Evolutionary conservation across 2,113 vertebrate species (phyloP), one percentile per base, ranked within the genome.

Genomic region (Oncorhynchus clarkii): DNA sequence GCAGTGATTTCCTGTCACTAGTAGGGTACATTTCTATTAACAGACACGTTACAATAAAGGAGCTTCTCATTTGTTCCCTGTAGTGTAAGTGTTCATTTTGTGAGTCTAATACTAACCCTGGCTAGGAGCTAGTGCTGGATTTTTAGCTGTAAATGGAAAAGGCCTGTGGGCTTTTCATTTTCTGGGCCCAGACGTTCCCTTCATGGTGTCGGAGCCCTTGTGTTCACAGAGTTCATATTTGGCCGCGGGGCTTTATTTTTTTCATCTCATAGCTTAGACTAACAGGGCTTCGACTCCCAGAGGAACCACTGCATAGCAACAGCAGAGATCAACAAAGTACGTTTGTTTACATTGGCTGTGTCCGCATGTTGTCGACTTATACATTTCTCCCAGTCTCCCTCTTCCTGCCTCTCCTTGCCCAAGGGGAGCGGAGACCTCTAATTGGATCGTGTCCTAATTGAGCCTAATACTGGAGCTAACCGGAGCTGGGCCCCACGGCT

Each of bases 361-460:
- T 96, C 92, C 93, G 96, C 94, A 96, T 96, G 95, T 97, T 96
- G 96, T 96, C 96, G 94, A 97, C 96, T 97, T 96, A 95, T 96
- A 95, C 95, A 95, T 97, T 97, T 97, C 95, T 94, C 51, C 51
- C 96, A 96, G 96, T 97, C 96, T 96, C 96, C 95, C 97, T 97
- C 51, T 99, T 97, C 96, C 96, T 97, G 96, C 96, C 95, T 97
- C 96, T 95, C 96, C 93, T 97, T 96, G 96, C 97, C 96, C 91
- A 93, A 93, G 96, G 97, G 96, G 95, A 95, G 95, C 93, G 94
- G 92, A 93, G 96, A 95, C 95, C 95, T 96, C 97, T 99, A 98
- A 99, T 99, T 99, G 96, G 96, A 99, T 96, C 96, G 96, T 97
- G 97, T 97, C 98, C 97, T 99, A 99, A 99, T 99, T 98, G 97